Evolutionary conservation across 2,797 vertebrate genomes (phyloP).

Genomic region (Delichon dasypus): DNA sequence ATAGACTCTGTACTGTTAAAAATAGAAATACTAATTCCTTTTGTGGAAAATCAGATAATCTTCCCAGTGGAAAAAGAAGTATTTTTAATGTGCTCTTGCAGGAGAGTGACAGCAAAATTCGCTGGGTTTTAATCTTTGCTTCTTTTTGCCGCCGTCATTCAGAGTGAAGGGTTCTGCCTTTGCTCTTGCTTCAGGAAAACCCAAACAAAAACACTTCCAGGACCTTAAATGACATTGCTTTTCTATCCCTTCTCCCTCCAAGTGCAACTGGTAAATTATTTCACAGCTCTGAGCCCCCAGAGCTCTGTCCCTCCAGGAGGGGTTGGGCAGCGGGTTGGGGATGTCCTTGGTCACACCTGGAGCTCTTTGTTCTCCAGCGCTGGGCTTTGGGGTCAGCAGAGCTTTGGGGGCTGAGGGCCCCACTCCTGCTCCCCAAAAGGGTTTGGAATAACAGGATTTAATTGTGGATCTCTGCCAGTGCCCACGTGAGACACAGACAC

Average conservation of each 20-base stretch:
- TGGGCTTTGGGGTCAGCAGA: not conserved
- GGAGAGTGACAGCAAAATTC: not conserved
- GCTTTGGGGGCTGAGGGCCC: not conserved
- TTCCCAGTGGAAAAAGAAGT: not conserved
- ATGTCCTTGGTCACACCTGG: fast-evolving
- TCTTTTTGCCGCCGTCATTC: not conserved
- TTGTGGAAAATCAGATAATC: not conserved
- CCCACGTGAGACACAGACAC: not conserved
- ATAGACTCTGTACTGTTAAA: not conserved
- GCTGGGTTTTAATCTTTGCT: not conserved
- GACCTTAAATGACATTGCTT: not conserved
- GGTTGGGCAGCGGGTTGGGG: not conserved
- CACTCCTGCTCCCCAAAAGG: not conserved
- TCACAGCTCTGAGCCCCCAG: not conserved
- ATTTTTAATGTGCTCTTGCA: not conserved
- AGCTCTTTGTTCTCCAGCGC: not conserved
- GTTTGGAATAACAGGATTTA: not conserved
- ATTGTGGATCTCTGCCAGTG: not conserved
- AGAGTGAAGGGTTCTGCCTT: not conserved
- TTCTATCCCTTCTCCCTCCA: no score
- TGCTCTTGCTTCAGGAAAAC: not conserved
- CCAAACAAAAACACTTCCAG: not conserved
- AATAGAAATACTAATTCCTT: not conserved
- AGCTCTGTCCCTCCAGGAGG: not conserved
- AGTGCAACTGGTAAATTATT: fast-evolving